Conservation (phyloP, 2,888 invertebrate genomes). For the Tipula helvola region DNA sequence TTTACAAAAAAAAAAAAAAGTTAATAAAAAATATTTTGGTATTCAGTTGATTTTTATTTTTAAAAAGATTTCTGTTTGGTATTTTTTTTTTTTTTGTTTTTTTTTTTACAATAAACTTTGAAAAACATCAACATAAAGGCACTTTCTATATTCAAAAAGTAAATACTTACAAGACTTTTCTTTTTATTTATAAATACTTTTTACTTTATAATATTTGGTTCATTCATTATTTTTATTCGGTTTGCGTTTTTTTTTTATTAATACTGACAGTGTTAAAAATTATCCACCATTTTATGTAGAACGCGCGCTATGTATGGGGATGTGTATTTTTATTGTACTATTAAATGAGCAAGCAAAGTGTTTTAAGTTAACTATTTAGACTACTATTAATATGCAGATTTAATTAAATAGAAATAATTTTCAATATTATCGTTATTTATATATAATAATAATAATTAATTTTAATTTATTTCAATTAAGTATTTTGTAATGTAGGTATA, state of each 20-base stretch:
- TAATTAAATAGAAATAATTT: not conserved
- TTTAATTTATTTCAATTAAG: not conserved
- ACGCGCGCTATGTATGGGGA: not conserved
- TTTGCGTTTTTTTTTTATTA: not conserved
- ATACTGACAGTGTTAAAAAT: not conserved
- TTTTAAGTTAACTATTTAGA: not conserved
- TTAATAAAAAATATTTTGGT: not conserved
- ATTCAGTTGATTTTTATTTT: not conserved
- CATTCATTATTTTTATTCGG: not conserved
- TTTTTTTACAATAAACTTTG: not conserved
- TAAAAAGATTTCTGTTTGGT: not conserved
- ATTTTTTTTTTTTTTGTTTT: not conserved
- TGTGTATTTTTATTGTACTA: not conserved
- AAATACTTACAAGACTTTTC: not conserved
- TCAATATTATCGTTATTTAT: not conserved
- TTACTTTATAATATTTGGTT: not conserved
- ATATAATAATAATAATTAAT: not conserved
- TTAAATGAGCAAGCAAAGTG: not conserved
- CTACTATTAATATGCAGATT: not conserved
- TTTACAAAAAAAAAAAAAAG: too few relatives aligned
- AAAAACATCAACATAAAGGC: conserved; percentile 4
- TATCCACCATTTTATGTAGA: not conserved
- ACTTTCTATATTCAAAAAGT: not conserved
- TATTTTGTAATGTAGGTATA: not conserved
- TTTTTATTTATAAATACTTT: not conserved